Conservation (phyloP, 2,113 vertebrate species). For the Pavo muticus region DNA sequence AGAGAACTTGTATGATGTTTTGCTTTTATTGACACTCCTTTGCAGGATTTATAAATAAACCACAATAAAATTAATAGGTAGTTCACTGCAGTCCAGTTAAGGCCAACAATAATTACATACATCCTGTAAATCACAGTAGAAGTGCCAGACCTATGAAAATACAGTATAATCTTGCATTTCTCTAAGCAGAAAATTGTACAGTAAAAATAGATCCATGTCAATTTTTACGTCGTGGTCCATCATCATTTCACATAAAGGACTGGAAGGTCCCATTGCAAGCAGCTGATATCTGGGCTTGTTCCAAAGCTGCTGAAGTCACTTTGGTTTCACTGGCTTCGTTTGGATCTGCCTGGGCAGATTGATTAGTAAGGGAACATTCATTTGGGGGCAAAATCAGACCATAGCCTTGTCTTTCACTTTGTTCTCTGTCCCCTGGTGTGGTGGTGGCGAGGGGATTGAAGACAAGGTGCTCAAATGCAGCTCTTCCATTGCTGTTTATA, state of each 20-base stretch:
- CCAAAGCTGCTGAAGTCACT: not conserved
- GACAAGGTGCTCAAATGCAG: not conserved
- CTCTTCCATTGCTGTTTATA: constrained; percentile 27
- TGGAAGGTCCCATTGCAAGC: not conserved
- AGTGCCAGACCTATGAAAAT: not conserved
- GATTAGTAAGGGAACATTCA: not conserved
- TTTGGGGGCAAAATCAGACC: not conserved
- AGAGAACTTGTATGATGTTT: constrained; percentile 6
- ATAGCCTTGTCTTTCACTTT: constrained; percentile 15
- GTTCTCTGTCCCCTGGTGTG: not conserved
- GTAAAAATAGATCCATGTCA: not conserved
- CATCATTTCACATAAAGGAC: not conserved
- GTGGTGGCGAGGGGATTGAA: not conserved
- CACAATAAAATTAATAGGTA: not conserved
- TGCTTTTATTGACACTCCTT: constrained; percentile 12
- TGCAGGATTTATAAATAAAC: not conserved
- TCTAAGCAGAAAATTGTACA: not conserved
- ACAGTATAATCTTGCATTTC: not conserved
- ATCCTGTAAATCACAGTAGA: not conserved
- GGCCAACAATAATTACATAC: not conserved
- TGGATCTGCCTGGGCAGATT: not conserved
- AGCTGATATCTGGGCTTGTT: not conserved
- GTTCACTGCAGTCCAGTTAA: constrained; percentile 7
- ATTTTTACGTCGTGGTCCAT: not conserved
- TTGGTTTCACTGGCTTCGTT: not conserved